phyloP scores from a whole-genome alignment of 2,797 vertebrate genomes.

The Zalophus californianus region DNA sequence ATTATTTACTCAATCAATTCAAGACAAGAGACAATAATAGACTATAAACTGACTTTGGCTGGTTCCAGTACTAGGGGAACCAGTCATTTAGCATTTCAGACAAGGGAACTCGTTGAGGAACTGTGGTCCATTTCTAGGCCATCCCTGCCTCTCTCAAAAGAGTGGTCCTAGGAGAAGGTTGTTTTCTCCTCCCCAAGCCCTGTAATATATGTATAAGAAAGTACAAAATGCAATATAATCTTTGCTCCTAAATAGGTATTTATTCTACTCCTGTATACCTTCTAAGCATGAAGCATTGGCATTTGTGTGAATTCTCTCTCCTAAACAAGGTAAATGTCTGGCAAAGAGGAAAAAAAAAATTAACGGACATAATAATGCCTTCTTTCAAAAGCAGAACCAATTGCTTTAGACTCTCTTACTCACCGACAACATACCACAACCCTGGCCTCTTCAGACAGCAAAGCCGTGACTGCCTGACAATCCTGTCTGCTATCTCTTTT shows the following conservation, averaged over 20 bases:
- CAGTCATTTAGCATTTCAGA: slow-evolving; percentile 37
- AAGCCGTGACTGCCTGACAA: not conserved
- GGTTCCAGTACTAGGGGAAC: not conserved
- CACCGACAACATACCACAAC: not conserved
- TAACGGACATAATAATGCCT: not conserved
- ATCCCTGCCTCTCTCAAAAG: not conserved
- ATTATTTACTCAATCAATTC: slow-evolving; percentile 51
- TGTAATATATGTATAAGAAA: not conserved
- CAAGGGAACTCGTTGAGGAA: not conserved
- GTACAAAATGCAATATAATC: not conserved
- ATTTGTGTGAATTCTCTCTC: not conserved
- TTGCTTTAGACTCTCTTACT: not conserved
- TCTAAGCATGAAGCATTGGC: not conserved
- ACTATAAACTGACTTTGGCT: not conserved
- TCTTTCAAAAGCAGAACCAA: slow-evolving; percentile 20
- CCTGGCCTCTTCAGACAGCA: not conserved
- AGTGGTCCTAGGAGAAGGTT: not conserved
- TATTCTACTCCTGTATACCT: not conserved
- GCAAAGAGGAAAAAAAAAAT: not conserved
- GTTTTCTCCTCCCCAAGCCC: not conserved
- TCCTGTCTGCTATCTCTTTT: not conserved
- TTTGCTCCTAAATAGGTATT: not conserved
- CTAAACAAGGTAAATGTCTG: not conserved
- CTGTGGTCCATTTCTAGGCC: not conserved
- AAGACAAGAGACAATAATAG: slow-evolving; percentile 16